These are phyloP conservation scores for Vicugna pacos DNA, from an alignment of 2,113 vertebrate species.

Conservation along the genomic window DNA sequence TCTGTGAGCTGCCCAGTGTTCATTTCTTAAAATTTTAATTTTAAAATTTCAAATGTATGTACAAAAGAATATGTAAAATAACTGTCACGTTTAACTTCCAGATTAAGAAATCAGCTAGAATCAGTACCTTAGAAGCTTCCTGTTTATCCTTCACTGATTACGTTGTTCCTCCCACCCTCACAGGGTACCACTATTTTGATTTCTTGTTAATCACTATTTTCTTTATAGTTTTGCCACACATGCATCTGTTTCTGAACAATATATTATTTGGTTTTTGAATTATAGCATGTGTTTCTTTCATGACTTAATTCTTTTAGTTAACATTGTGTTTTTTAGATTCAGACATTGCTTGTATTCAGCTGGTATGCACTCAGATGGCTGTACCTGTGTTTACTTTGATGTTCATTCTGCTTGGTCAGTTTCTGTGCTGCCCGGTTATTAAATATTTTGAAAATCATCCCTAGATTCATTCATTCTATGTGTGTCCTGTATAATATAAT, in stretches of 20 bases:
- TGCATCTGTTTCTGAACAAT: neutral
- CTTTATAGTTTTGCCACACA: neutral
- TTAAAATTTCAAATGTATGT: neutral
- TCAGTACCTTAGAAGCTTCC: neutral
- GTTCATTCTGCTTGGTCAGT: neutral
- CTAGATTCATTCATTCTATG: neutral
- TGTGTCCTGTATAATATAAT: neutral
- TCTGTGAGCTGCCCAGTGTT: neutral
- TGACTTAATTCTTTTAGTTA: neutral
- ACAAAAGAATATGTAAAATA: constrained; percentile 5
- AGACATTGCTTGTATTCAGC: neutral
- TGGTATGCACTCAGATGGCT: neutral
- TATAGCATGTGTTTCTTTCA: neutral
- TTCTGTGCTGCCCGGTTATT: neutral
- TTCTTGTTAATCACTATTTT: neutral
- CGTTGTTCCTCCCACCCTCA: neutral
- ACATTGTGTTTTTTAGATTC: neutral
- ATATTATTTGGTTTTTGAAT: constrained; percentile 48
- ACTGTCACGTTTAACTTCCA: neutral
- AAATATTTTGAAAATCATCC: constrained; percentile 42
- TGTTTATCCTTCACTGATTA: neutral
- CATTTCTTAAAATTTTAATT: neutral
- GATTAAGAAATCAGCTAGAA: neutral
- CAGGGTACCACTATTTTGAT: neutral
- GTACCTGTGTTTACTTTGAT: neutral